phyloP scores from a whole-genome alignment of 2,113 vertebrate genomes.

The Mastomys natalensis region DNA sequence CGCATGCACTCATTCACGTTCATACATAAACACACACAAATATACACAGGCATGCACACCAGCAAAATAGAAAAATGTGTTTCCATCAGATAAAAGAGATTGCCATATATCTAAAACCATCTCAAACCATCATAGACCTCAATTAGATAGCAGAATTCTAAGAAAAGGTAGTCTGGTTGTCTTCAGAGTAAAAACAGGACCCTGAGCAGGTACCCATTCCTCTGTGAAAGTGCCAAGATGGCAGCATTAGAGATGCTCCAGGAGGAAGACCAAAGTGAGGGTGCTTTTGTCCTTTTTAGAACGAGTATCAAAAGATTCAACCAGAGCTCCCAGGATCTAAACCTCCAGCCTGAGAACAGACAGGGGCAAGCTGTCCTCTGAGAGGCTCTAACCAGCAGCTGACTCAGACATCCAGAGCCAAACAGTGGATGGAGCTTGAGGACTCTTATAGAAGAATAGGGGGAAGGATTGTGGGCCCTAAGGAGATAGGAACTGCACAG shows the following conservation, averaged over 20 bases:
- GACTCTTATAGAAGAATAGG: too few relatives aligned
- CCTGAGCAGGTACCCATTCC: neutral
- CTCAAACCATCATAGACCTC: neutral
- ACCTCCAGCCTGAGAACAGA: too few relatives aligned
- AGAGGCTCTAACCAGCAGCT: too few relatives aligned
- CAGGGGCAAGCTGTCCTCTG: too few relatives aligned
- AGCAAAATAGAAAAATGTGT: neutral
- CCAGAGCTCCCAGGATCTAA: too few relatives aligned
- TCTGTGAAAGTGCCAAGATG: neutral
- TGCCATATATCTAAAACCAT: neutral
- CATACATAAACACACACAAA: neutral
- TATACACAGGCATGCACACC: neutral
- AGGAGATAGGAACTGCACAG: too few relatives aligned
- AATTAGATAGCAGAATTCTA: neutral
- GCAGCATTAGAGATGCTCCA: neutral
- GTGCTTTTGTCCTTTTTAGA: too few relatives aligned
- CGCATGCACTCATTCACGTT: neutral
- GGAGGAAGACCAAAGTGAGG: too few relatives aligned
- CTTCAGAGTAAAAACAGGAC: neutral
- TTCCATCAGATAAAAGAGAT: neutral
- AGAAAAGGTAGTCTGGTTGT: neutral
- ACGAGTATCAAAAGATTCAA: too few relatives aligned
- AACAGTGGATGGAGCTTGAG: too few relatives aligned
- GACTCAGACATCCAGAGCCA: too few relatives aligned
- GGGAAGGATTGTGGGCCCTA: too few relatives aligned